phyloP scores from a whole-genome alignment of 2,797 vertebrate genomes.

The Myoxocephalus aenaeus region DNA sequence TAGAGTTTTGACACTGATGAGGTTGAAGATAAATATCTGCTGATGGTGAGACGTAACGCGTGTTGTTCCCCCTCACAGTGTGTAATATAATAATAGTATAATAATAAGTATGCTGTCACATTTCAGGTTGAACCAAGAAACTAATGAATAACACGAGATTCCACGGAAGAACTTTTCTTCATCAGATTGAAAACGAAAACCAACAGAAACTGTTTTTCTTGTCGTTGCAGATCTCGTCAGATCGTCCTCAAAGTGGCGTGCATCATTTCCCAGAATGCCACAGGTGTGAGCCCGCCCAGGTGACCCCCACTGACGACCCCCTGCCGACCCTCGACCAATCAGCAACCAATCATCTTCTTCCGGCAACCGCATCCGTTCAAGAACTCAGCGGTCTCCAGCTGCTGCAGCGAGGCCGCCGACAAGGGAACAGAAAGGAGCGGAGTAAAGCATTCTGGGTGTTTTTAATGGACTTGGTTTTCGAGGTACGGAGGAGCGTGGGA shows the following conservation, averaged over 20 bases:
- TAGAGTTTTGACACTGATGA: not conserved
- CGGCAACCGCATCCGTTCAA: slow-evolving; percentile 27
- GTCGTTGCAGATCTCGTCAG: slow-evolving; percentile 35
- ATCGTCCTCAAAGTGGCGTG: not conserved
- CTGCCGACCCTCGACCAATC: slow-evolving; percentile 15
- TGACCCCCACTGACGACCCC: not conserved
- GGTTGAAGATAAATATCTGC: not conserved
- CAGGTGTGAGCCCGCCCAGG: slow-evolving; percentile 24
- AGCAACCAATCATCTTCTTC: slow-evolving; percentile 11
- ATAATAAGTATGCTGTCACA: too few species aligned
- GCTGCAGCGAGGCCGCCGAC: slow-evolving; percentile 42
- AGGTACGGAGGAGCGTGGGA: not conserved
- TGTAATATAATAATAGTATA: too few species aligned
- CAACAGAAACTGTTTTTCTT: slow-evolving; percentile 6
- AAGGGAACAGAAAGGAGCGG: not conserved
- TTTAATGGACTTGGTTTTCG: slow-evolving; percentile 9
- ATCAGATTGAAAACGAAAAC: not conserved
- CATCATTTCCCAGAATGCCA: slow-evolving; percentile 18
- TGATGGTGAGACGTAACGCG: not conserved
- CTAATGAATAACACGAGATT: too few species aligned
- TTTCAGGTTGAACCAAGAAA: too few species aligned
- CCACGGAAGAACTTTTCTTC: not conserved
- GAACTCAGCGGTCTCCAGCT: slow-evolving; percentile 59
- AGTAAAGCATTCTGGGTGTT: slow-evolving; percentile 22
- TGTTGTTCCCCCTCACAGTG: too few species aligned